phyloP scores from a whole-genome alignment of 53 echinoderm and acorn worm species.

The Henricia sp. region DNA sequence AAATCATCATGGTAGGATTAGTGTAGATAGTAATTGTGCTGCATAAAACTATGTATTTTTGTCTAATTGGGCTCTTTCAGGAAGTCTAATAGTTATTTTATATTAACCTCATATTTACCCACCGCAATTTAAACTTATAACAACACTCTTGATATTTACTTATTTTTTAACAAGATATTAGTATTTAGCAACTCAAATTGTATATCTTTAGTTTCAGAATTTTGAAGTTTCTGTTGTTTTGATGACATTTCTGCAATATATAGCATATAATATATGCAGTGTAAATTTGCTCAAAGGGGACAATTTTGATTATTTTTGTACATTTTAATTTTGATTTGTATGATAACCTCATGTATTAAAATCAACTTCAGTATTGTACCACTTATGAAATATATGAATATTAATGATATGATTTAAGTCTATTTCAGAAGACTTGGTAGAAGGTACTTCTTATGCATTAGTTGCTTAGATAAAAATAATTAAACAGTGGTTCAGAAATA shows the following conservation, averaged over 20 bases:
- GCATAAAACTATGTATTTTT: too few species aligned
- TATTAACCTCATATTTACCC: slow-evolving; percentile 37
- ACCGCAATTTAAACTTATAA: slow-evolving; percentile 12
- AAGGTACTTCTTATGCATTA: too few species aligned
- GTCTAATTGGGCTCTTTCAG: too few species aligned
- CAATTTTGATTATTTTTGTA: slow-evolving; percentile 3
- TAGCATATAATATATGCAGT: slow-evolving; percentile 34
- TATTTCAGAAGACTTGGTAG: too few species aligned
- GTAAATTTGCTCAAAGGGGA: slow-evolving; percentile 18
- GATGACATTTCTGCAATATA: slow-evolving; percentile 51
- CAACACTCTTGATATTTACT: background rate
- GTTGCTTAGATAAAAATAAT: too few species aligned
- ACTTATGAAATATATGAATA: slow-evolving; percentile 46
- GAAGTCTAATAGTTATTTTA: background rate
- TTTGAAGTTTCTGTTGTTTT: background rate
- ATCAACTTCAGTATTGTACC: slow-evolving; percentile 44
- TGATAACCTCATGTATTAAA: slow-evolving; percentile 32
- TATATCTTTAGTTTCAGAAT: slow-evolving; percentile 17
- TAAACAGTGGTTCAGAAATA: too few species aligned
- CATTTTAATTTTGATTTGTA: slow-evolving; percentile 23
- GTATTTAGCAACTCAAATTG: background rate
- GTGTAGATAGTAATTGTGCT: too few species aligned
- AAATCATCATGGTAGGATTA: too few species aligned
- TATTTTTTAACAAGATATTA: background rate
- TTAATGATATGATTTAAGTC: too few species aligned